Base-by-base conservation (phyloP, 2,797 vertebrate genomes). In the Fistularia commersonii region DNA sequence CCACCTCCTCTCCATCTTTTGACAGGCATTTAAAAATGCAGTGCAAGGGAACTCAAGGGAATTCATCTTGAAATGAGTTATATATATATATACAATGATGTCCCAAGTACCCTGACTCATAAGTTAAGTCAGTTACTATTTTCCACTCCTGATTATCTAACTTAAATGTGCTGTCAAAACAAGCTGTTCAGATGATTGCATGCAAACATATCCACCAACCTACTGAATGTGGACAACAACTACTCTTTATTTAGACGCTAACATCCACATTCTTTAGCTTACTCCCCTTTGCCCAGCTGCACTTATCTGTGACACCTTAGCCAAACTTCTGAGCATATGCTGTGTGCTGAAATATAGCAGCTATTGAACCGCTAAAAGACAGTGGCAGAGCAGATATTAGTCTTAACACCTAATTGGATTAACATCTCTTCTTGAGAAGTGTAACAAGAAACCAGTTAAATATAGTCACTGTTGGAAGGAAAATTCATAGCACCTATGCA, bases 181-280 rank as follows among this genome's bases (percentile, higher is more conserved):
- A 33, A 77, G 70, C 63, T 55, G 42, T 64, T 66, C 72, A 71
- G 74, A 71, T 72, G 61, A 81, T 44, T 32, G 33, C 60, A 49
- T 48, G 61, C 45, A 45, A 69, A 68, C 43, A 48, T 33, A 53
- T 61, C 52, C 48, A 57, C 64, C 45, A 33, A 45, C 64, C 61
- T 61, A 45, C 59, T 53, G 39, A 45, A 55, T 39, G 12, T 35
- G 55, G 62, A 69, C 50, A 69, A 70, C 77, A 72, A 66, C 6
- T 8, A 51, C 37, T 72, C 77, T 83, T 68, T 69, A 72, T 84
- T 82, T 84, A 82, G 78, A 73, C 12, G 10, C 23, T 39, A 15
- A 64, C 61, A 64, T 71, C 61, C 37, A 43, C 54, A 47, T 51
- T 37, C 41, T 13, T 41, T 11, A 32, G 55, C 54, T 31, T 49